Percentiles rank a stretch among this genome's conserved stretches.
These are phyloP conservation scores for Regulus satrapa DNA, from an alignment of 2,113 vertebrate species.

Conservation along the genomic window DNA sequence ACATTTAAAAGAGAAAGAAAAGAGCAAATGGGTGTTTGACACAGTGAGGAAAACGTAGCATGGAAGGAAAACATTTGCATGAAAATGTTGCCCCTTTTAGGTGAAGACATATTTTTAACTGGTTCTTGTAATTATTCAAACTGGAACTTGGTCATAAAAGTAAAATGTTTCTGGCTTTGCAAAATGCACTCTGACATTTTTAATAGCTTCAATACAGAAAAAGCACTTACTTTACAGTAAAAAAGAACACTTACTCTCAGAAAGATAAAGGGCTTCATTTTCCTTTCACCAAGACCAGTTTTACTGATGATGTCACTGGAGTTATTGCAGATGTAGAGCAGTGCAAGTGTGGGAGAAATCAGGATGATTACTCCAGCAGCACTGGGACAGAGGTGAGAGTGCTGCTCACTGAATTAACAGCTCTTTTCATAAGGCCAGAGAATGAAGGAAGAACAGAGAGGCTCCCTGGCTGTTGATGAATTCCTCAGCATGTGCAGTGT, in stretches of 20 bases:
- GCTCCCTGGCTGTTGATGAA: background rate
- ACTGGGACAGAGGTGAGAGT: background rate
- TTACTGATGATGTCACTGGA: background rate
- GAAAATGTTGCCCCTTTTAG: background rate
- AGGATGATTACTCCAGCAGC: background rate
- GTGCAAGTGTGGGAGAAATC: background rate
- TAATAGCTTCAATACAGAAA: background rate
- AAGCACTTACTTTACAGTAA: background rate
- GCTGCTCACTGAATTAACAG: constrained; percentile 2
- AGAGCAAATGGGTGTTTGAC: background rate
- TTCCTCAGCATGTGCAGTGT: background rate
- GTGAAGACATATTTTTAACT: background rate
- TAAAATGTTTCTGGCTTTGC: background rate
- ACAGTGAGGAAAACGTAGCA: background rate
- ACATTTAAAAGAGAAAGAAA: background rate
- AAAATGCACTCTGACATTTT: background rate
- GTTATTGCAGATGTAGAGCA: background rate
- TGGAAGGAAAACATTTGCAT: background rate
- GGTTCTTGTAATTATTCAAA: constrained; percentile 8
- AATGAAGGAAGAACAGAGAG: background rate
- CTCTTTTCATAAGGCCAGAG: background rate
- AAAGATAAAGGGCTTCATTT: constrained; percentile 9
- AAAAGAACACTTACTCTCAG: background rate
- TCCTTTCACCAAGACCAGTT: background rate
- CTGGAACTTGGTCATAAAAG: background rate